A percentile compares a stretch with the other conserved stretches of the same genome.
Conservation (phyloP, 2,113 vertebrate species). For the Mus spicilegus region DNA sequence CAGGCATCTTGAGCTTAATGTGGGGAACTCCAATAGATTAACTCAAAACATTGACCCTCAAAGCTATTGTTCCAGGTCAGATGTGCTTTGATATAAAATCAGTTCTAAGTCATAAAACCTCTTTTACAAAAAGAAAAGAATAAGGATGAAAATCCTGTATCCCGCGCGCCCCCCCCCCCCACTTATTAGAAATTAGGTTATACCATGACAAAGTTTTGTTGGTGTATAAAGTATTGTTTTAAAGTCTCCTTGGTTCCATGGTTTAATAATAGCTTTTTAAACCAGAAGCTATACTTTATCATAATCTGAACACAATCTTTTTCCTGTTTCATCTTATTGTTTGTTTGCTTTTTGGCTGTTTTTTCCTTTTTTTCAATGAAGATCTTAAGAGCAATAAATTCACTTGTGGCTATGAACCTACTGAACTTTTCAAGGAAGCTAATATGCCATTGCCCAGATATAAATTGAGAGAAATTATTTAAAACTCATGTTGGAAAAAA, state of each 20-base stretch:
- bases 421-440: slow-evolving; percentile 91
- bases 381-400: slow-evolving; percentile 93
- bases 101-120: slow-evolving; percentile 1
- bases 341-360: background rate
- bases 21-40: background rate
- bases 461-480: slow-evolving; percentile 93
- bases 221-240: background rate
- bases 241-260: background rate
- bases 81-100: slow-evolving; percentile 47
- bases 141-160: background rate
- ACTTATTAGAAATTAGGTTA: background rate
- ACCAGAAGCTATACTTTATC: slow-evolving; percentile 36
- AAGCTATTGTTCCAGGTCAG: slow-evolving; percentile 37
- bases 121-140: slow-evolving; percentile 10
- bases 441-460: slow-evolving; percentile 92
- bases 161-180: no score
- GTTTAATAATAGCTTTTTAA: slow-evolving; percentile 39
- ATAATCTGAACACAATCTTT: background rate
- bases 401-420: slow-evolving; percentile 92
- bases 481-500: slow-evolving; percentile 90
- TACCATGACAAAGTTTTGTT: background rate
- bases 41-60: slow-evolving; percentile 33
- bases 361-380: slow-evolving; percentile 73
- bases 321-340: background rate
- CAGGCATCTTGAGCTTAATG: no score